Conservation (phyloP, 2,797 vertebrate genomes). For the Orestias chungarensis region DNA sequence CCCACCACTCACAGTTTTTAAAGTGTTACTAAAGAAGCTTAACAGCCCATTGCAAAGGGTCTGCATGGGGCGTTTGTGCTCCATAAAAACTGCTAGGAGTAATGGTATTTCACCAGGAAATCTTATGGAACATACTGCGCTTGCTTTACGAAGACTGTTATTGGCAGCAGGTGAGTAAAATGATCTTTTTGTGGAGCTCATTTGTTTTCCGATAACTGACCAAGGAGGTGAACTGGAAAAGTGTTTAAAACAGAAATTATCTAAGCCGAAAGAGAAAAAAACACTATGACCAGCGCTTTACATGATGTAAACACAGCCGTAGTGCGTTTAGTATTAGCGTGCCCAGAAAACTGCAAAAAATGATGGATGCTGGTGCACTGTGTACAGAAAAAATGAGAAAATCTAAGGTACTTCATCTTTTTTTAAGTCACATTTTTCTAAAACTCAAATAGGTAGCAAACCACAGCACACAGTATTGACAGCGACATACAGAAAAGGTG, state of each 20-base stretch:
- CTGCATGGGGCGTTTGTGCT: slow-evolving; percentile 60
- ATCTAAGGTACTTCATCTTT: not conserved
- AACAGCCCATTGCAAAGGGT: slow-evolving; percentile 61
- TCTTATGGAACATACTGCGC: slow-evolving; percentile 34
- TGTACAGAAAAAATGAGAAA: not conserved
- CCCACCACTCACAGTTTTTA: slow-evolving; percentile 54
- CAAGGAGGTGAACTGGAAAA: slow-evolving; percentile 24
- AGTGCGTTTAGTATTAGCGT: not conserved
- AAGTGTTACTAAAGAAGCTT: slow-evolving; percentile 69
- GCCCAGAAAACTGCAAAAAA: not conserved
- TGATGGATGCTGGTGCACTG: not conserved
- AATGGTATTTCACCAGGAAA: slow-evolving; percentile 34
- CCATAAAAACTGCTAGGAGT: slow-evolving; percentile 44
- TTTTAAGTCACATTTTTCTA: not conserved
- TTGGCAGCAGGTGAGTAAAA: slow-evolving; percentile 58
- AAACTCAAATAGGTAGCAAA: not conserved
- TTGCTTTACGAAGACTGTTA: slow-evolving; percentile 34
- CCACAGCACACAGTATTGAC: not conserved
- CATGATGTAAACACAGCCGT: not conserved
- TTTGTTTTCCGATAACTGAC: slow-evolving; percentile 37
- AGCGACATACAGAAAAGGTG: not conserved
- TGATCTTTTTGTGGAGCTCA: slow-evolving; percentile 22
- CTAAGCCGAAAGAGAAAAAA: not conserved
- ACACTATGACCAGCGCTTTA: not conserved
- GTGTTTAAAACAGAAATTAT: slow-evolving; percentile 13